Percentiles rank a stretch among this genome's conserved stretches.
Conservation (phyloP, 2,113 vertebrate genomes). For the Gambusia affinis region DNA sequence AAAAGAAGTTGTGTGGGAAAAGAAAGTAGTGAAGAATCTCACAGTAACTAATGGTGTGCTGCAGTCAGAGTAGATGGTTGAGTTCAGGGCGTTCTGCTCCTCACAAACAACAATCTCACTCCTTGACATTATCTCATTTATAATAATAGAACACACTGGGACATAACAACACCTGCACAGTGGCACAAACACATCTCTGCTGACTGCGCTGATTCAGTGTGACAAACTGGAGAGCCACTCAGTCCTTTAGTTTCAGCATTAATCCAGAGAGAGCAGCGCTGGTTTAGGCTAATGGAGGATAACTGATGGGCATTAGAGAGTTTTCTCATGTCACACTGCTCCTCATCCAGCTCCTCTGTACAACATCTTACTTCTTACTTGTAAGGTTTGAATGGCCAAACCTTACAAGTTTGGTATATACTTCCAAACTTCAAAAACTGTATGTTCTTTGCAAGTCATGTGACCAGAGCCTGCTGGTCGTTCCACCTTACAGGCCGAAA, state of each 20-base stretch:
- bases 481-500: too few relatives aligned
- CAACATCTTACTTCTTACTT: too few relatives aligned
- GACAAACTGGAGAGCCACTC: background rate
- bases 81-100: constrained; percentile 29
- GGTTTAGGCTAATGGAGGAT: background rate
- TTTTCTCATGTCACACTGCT: background rate
- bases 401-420: too few relatives aligned
- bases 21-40: constrained; percentile 26
- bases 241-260: background rate
- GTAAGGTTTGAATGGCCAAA: too few relatives aligned
- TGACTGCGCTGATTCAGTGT: background rate
- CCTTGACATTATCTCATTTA: constrained; percentile 2
- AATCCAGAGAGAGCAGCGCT: background rate
- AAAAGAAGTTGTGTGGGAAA: constrained; percentile 57
- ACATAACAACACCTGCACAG: constrained; percentile 38
- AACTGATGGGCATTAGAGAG: background rate
- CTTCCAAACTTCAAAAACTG: too few relatives aligned
- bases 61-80: constrained; percentile 20
- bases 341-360: too few relatives aligned
- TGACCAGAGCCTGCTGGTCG: too few relatives aligned
- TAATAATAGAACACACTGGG: constrained; percentile 11
- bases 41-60: constrained; percentile 28
- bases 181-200: background rate
- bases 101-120: constrained; percentile 2
- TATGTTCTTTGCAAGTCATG: too few relatives aligned